Evolutionary conservation across 2,797 vertebrate genomes (phyloP), one percentile per base, ranked within the genome.

Genomic region (Mareca penelope): DNA sequence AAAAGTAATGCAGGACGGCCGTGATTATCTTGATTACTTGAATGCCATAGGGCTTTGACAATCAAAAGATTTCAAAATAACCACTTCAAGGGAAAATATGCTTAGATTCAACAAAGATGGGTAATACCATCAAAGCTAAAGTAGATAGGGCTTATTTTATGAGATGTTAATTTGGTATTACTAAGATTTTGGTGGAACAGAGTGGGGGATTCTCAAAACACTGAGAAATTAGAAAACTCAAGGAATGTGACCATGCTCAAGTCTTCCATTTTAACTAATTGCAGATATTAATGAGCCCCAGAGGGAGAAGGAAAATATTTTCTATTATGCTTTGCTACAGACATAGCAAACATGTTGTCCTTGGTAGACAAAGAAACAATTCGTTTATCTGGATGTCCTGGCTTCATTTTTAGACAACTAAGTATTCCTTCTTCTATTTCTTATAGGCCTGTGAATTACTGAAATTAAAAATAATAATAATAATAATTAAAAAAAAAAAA

Each of bases 221-320:
- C 23, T 40, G 63, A 88, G 90, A 97, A 96, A 97, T 92, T 78
- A 85, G 79, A 90, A 89, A 87, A 56, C 24, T 87, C 67, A 73
- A 75, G 42, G 61, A 83, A 71, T 53, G 67, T 61, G 40, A 72
- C 78, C 31, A 65, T 80, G 71, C 26, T 93, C 12, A 91, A 75
- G 28, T 87, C 63, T 92, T 94, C 56, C 48, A 3, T 91, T 94
- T 85, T 48, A 94, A 70, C 50, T 85, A 85, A 73, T 22, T 90
- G 72, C 69, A 68, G 69, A 87, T 50, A 92, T 24, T 61, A 93
- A 83, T 67, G 77, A 97, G 73, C 31, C 31, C 61, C 52, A 78
- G 52, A 70, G 73, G 53, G 57, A 96, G 42, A 73, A 60, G 24
- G 13, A 89, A 72, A 72, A 63, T 55, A 67, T 3, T 37, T 86